A percentile compares a stretch with the other conserved stretches of the same genome.
Conservation (phyloP, 2,113 vertebrate species). For the Drymodes brunneopygia region DNA sequence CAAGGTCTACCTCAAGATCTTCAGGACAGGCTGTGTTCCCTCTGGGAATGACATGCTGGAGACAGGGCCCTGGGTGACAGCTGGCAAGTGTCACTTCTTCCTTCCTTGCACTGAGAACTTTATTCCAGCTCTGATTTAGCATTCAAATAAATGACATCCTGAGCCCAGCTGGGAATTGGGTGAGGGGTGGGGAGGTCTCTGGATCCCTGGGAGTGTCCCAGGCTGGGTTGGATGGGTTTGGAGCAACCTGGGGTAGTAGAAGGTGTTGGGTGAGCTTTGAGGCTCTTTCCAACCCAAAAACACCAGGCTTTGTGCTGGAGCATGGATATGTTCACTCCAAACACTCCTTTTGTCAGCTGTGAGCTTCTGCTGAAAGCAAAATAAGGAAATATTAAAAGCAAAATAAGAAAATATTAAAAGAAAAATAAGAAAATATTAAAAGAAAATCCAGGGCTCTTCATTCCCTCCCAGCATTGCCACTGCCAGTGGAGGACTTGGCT, state of each 20-base stretch:
- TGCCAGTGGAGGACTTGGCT: neutral
- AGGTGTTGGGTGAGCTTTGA: neutral
- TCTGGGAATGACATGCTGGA: neutral
- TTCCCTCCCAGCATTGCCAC: neutral
- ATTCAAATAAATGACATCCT: neutral
- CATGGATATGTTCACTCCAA: neutral
- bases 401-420: neutral
- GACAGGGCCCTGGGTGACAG: neutral
- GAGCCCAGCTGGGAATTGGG: neutral
- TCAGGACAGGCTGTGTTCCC: conserved; percentile 46
- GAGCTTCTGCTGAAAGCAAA: neutral
- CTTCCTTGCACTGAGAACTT: neutral
- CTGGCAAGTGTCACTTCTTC: conserved; percentile 32
- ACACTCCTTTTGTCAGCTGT: neutral
- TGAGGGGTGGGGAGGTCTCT: neutral
- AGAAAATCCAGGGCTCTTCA: neutral
- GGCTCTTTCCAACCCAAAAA: neutral
- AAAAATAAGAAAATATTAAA: too few species aligned
- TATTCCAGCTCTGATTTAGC: neutral
- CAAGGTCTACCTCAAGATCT: conserved; percentile 58
- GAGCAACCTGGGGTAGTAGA: neutral
- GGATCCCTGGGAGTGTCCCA: neutral
- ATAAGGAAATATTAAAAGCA: neutral
- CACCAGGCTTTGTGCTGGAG: neutral
- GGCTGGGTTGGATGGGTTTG: neutral